Conservation (phyloP, 2,888 invertebrate species). For the Ophion obscuratus region DNA sequence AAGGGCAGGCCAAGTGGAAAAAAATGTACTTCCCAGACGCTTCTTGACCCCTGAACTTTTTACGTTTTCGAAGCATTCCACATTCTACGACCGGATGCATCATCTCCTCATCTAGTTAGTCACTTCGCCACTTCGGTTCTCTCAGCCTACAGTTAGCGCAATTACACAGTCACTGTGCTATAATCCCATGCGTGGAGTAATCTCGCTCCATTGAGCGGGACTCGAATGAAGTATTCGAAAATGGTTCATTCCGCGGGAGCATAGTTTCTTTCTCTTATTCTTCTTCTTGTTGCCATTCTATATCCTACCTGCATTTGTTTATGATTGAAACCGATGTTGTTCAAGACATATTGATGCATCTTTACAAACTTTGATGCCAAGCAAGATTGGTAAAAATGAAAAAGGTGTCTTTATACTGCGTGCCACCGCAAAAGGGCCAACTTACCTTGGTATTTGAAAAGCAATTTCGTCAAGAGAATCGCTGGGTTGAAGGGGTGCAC, state of each 20-base stretch:
- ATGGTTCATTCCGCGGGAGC: not conserved
- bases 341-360: not conserved
- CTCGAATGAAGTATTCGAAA: constrained; percentile 11
- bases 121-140: constrained; percentile 14
- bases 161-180: constrained; percentile 17
- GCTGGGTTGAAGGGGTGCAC: constrained; percentile 92
- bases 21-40: constrained; percentile 61
- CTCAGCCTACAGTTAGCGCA: constrained; percentile 15
- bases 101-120: constrained; percentile 16
- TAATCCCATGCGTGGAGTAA: not conserved
- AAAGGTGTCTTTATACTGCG: not conserved
- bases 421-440: not conserved
- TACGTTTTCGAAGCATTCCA: constrained; percentile 15
- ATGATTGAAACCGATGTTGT: not conserved
- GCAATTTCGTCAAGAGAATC: constrained; percentile 97
- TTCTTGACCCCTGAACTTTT: constrained; percentile 72
- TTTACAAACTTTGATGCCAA: not conserved
- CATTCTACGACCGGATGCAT: constrained; percentile 32
- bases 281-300: not conserved
- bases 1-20: not conserved
- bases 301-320: constrained; percentile 15
- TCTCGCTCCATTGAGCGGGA: constrained; percentile 25
- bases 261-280: not conserved
- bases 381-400: not conserved
- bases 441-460: constrained; percentile 95